phyloP scores from a whole-genome alignment of 2,888 invertebrate genomes.

The Cosmopolites sordidus region DNA sequence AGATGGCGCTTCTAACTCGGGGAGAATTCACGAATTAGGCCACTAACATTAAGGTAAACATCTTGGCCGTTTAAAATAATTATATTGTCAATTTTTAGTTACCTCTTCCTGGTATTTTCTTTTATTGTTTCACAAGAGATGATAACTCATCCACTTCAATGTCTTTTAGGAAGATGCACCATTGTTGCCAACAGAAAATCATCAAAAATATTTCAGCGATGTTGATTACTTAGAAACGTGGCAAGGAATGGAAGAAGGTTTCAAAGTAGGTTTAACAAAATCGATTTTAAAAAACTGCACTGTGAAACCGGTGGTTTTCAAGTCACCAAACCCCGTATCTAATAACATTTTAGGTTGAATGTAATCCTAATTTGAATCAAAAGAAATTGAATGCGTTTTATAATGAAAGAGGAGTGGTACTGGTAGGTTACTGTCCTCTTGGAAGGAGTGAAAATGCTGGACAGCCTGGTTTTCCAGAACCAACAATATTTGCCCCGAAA shows the following conservation, averaged over 20 bases:
- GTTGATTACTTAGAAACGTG: conserved; percentile 72
- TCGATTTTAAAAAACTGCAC: conserved; percentile 59
- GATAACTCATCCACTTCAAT: no score
- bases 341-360: conserved; percentile 42
- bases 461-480: conserved; percentile 49
- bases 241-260: conserved; percentile 70
- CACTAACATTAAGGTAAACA: no score
- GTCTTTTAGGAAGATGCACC: conserved; percentile 51
- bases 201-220: conserved; percentile 50
- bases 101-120: no score
- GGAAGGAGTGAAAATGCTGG: conserved; percentile 56
- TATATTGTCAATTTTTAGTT: no score
- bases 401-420: conserved; percentile 56
- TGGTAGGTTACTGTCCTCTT: conserved; percentile 73
- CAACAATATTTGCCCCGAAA: conserved; percentile 53
- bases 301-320: conserved; percentile 60
- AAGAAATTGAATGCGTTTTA: conserved; percentile 66
- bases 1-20: background rate
- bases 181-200: conserved; percentile 49
- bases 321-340: conserved; percentile 27
- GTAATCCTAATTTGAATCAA: conserved; percentile 67
- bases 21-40: no score
- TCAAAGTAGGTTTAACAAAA: conserved; percentile 57
- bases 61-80: no score
- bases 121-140: no score